Base-by-base conservation (phyloP, 2,888 invertebrate genomes). In the Timema cristinae region DNA sequence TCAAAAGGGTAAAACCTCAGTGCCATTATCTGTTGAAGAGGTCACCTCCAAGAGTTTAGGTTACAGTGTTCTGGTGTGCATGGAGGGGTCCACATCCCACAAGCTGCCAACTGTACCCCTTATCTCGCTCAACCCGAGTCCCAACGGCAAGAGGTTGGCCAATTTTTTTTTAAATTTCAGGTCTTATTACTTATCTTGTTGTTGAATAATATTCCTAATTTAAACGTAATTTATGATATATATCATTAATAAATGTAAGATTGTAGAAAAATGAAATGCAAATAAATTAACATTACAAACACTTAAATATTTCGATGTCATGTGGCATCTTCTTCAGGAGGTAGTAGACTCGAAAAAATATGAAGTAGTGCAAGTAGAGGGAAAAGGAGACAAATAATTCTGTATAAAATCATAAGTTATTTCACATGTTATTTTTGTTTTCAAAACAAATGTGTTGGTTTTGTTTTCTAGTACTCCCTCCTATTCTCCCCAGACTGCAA, bases 31-130 rank as follows among this genome's bases (percentile, higher is more conserved):
- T 66, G 85, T 89, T 15, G 95, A 95, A 78, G 83, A 84, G 81
- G 80, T 78, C 69, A 80, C 82, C n/a, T 82, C 83, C 77, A 89
- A 90, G 75, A 88, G 88, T 69, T 85, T 95, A 66, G 97, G 96
- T 0, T 91, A 93, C 78, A 94, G 91, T 74, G 96, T 94, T 0
- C 94, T 94, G 0, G 92, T 98, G 0, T 91, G 94, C 76, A 87
- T 98, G 79, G 97, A 97, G 83, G 92, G 94, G 15, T 92, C 95
- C 5, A 88, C 91, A 0, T 88, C 91, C 11, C 94, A 95, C 77
- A 95, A 95, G 80, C 83, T 95, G 71, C 95, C 94, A 80, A 85
- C 89, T 13, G 84, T 88, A 6, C 88, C 90, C 73, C 88, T 92
- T 73, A 90, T 92, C 77, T 88, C 90, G 49, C 85, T 88, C 48